Conservation (phyloP, 2,797 vertebrate species). For the Champsocephalus esox region DNA sequence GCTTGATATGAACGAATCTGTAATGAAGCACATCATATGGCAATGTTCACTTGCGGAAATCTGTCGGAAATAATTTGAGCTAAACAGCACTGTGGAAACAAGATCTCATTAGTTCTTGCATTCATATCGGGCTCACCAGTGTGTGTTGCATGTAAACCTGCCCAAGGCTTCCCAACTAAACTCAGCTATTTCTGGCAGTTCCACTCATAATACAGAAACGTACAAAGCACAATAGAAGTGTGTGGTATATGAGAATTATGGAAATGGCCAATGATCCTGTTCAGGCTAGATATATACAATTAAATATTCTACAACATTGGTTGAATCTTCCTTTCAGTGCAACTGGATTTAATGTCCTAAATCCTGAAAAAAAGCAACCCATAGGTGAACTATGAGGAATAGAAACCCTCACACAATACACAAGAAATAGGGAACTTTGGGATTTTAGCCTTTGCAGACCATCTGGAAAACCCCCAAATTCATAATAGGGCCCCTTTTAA, state of each 20-base stretch:
- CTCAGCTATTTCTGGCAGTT: background rate
- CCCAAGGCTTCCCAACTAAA: background rate
- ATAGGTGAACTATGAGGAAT: too few species aligned
- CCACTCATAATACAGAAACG: background rate
- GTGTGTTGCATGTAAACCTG: slow-evolving; percentile 17
- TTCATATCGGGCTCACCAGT: slow-evolving; percentile 5
- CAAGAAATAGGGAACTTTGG: too few species aligned
- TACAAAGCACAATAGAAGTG: background rate
- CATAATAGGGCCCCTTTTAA: too few species aligned
- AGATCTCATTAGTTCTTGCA: slow-evolving; percentile 27
- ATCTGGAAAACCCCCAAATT: too few species aligned
- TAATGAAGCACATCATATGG: slow-evolving; percentile 4
- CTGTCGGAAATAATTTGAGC: slow-evolving; percentile 1
- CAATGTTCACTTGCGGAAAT: background rate
- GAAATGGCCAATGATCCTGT: too few species aligned
- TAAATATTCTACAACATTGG: too few species aligned
- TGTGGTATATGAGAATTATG: background rate
- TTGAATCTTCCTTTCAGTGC: too few species aligned
- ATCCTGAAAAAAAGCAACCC: too few species aligned
- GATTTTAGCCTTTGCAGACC: too few species aligned
- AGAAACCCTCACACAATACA: too few species aligned
- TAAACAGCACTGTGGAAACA: slow-evolving; percentile 17
- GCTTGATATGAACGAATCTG: slow-evolving; percentile 14
- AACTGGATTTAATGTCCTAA: too few species aligned
- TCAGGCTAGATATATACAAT: too few species aligned